Conservation (phyloP, 2,888 invertebrate genomes). For the Phaedon cochleariae region DNA sequence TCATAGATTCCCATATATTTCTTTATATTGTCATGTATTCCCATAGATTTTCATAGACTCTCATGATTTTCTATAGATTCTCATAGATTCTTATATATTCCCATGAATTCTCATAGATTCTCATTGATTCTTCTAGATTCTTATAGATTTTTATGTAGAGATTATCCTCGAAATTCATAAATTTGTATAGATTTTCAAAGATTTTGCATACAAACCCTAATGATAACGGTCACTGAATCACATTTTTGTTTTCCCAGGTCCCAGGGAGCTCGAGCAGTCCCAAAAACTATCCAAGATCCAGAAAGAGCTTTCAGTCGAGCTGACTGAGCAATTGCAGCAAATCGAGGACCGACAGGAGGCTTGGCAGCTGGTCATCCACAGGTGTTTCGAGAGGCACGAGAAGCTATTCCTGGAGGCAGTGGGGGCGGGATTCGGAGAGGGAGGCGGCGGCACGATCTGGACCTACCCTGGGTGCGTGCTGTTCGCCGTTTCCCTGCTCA, state of each 20-base stretch:
- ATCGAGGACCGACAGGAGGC: conserved; percentile 65
- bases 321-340: conserved; percentile 72
- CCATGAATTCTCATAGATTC: too few species aligned
- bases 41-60: too few species aligned
- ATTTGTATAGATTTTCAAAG: too few species aligned
- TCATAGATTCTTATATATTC: too few species aligned
- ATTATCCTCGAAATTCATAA: too few species aligned
- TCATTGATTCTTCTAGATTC: too few species aligned
- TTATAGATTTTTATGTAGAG: too few species aligned
- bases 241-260: conserved; percentile 60
- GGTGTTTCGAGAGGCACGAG: conserved; percentile 65
- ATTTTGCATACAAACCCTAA: too few species aligned
- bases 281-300: conserved; percentile 67
- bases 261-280: conserved; percentile 68
- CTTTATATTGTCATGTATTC: too few species aligned
- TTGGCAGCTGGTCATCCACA: conserved; percentile 71
- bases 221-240: too few species aligned
- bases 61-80: too few species aligned
- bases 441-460: conserved; percentile 71
- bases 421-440: conserved; percentile 66
- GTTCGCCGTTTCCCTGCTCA: conserved; percentile 74
- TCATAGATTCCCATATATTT: too few species aligned
- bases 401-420: conserved; percentile 67
- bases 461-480: conserved; percentile 74
- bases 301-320: conserved; percentile 69